Evolutionary conservation across 2,797 vertebrate species (phyloP).

Genomic region (Netta rufina): DNA sequence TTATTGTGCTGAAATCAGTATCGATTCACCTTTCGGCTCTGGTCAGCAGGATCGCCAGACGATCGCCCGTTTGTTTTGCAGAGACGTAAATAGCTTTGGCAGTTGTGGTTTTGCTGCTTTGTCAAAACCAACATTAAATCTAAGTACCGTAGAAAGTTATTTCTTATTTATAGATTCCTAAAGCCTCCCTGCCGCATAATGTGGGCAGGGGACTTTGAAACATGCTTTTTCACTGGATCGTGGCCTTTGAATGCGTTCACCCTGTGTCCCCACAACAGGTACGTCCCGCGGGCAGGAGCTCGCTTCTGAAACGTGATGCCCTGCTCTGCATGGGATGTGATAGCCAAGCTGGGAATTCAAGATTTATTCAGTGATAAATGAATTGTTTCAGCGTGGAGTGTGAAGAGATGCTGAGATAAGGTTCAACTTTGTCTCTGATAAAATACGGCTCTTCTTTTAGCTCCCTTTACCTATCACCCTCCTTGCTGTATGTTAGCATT

Average conservation of each 20-base stretch:
- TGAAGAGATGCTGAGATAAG: background rate
- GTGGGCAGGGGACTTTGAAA: background rate
- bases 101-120: conserved; percentile 13
- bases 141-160: background rate
- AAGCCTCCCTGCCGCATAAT: background rate
- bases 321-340: background rate
- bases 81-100: background rate
- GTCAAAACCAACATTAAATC: conserved; percentile 18
- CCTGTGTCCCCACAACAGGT: background rate
- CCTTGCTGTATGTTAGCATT: background rate
- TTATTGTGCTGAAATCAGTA: background rate
- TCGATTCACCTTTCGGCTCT: conserved; percentile 41
- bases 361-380: background rate
- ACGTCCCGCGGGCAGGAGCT: background rate
- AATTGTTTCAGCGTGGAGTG: background rate
- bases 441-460: background rate
- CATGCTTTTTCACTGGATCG: rapidly evolving
- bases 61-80: background rate
- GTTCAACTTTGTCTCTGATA: background rate
- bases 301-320: background rate
- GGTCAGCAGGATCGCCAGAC: background rate
- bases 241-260: background rate
- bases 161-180: background rate
- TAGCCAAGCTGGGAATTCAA: background rate
- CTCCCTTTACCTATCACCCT: background rate